Base-by-base conservation (phyloP, 2,113 vertebrate genomes). In the Bostrychus sinensis region DNA sequence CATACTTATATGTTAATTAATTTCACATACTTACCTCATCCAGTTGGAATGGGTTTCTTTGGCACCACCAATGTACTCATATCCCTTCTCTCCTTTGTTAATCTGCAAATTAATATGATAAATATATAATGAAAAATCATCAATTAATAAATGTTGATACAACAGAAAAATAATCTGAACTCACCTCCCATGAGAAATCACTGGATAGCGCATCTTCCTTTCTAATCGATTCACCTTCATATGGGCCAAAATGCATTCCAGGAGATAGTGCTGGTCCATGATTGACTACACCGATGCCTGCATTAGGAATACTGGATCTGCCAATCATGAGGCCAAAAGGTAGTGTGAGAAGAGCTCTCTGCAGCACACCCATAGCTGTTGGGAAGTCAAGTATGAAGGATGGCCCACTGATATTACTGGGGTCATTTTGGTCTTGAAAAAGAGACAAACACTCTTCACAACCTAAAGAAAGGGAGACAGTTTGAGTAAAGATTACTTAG, bases 181-280 rank as follows among this genome's bases (percentile, higher is more conserved):
- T 91, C 62, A 95, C 94, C 92, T 93, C 85, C 94, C 94, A 95
- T n/a, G 94, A 92, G 67, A 93, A 93, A n/a, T 87, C 78, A 53
- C 91, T 95, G 2, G 84, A 75, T 28, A 92, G 38, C 0, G 91
- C 92, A 13, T 82, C 81, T 56, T 94, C 92, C 3, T 84, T 82
- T 1, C 90, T 86, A 1, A 88, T 91, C 62, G 87, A 14, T 32
- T 90, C 89, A 11, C 94, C 94, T 48, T 94, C 89, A 23, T 86
- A 93, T 0, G 94, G 94, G 38, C 94, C 94, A 36, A 94, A 95
- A 78, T 94, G 93, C 88, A 92, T 89, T 30, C 93, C 95, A 2
- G 90, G 46, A 0, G 89, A 88, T 20, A 95, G 70, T 0, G 66
- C 20, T 0, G 78, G 78, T 0, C 86, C 91, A 8, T 93, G 90